Base-by-base conservation (phyloP, 2,797 vertebrate genomes). In the Lithobates sylvaticus region DNA sequence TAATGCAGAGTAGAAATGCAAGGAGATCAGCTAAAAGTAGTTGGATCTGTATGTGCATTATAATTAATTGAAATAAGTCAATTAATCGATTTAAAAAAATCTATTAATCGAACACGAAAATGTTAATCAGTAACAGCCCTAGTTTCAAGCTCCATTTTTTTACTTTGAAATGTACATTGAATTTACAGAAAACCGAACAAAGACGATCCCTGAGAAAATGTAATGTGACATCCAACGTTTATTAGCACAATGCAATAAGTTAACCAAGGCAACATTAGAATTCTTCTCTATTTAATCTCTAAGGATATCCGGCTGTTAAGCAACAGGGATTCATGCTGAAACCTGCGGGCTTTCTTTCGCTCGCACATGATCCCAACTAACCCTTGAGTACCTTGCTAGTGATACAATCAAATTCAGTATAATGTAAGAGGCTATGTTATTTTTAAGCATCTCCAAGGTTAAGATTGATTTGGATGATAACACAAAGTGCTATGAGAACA, bases 221-320 rank as follows among this genome's bases (percentile, higher is more conserved):
- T 81, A 34, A 72, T 70, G 79, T 36, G 42, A 23, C 78, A 86
- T 80, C 44, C 76, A 69, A 75, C 42, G 76, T 72, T 86, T 47
- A 81, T 54, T 54, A 54, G 50, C 61, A 81, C 84, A 86, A 86
- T 76, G 81, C 71, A 86, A 86, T 75, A 86, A 69, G 71, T 86
- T 81, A 86, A 80, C 84, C 64, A 81, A 81, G 81, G 78, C 58
- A 67, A 65, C 71, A 81, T 74, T 61, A 32, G 77, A 85, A 75
- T 75, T 44, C 58, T 61, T 44, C 75, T 26, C 34, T 65, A 18
- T 42, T 86, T 87, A 74, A 61, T 85, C 78, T 89, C 69, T 23
- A 26, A 74, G 26, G 75, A 69, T 79, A 32, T 70, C 86, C 1
- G 32, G 77, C 86, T 86, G 81, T 73, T 71, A 70, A 84, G 69